Percentiles rank a stretch among this genome's conserved stretches.
phyloP scores from a whole-genome alignment of 2,888 invertebrate genomes.

The Tuta absoluta region DNA sequence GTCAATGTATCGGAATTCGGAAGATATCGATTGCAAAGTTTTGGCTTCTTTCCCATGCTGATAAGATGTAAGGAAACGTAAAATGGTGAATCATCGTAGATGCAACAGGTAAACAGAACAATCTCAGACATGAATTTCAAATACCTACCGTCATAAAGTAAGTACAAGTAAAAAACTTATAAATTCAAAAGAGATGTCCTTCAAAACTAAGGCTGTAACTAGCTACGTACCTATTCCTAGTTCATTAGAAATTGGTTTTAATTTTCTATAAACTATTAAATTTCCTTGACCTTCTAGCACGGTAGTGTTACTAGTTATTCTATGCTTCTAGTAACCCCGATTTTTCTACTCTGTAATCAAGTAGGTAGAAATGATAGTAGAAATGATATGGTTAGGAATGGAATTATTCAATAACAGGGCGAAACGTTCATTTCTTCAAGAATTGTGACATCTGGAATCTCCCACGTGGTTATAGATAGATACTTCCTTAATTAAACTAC shows the following conservation, averaged over 20 bases:
- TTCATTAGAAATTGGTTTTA: background rate
- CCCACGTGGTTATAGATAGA: too few species aligned
- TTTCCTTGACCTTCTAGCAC: background rate
- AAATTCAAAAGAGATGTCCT: background rate
- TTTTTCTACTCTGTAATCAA: too few species aligned
- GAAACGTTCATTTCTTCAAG: too few species aligned
- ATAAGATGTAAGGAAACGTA: background rate
- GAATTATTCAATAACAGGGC: too few species aligned
- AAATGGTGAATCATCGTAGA: background rate
- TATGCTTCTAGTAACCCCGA: too few species aligned
- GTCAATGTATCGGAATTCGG: conserved; percentile 64
- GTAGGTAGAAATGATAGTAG: too few species aligned
- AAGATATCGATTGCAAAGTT: conserved; percentile 20
- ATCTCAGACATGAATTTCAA: background rate
- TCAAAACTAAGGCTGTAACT: background rate
- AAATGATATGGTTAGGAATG: too few species aligned
- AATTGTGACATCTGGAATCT: too few species aligned
- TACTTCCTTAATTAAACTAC: too few species aligned
- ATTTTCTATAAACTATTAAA: background rate
- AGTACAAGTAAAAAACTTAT: background rate
- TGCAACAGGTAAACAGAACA: background rate
- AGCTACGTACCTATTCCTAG: background rate
- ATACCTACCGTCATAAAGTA: too few species aligned
- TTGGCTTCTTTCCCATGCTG: conserved; percentile 17
- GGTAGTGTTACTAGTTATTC: too few species aligned